Conservation (phyloP, 1,140 invertebrate species). For the Calliphora vicina region DNA sequence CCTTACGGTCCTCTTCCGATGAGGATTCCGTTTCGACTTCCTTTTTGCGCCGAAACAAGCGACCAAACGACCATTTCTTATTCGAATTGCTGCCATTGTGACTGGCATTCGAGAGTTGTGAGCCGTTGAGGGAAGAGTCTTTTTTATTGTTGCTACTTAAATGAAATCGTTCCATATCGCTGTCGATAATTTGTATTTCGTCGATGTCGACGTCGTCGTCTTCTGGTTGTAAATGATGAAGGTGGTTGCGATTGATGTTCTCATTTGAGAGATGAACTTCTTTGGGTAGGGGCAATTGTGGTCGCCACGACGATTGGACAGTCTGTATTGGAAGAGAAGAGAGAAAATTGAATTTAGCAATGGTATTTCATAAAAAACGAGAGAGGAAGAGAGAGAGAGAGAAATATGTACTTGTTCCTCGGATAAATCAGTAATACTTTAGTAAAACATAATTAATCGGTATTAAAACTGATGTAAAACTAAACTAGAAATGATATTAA, state of each 20-base stretch:
- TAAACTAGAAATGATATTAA: too few species aligned
- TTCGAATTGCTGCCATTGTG: conserved; percentile 49
- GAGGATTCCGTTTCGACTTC: conserved; percentile 69
- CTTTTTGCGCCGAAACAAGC: conserved; percentile 73
- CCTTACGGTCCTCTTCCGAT: conserved; percentile 69
- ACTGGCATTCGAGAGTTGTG: conserved; percentile 30
- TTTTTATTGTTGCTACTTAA: conserved; percentile 38
- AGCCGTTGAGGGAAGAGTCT: conserved; percentile 28
- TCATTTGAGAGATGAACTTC: conserved; percentile 55
- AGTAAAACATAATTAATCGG: too few species aligned
- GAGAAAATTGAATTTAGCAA: too few species aligned
- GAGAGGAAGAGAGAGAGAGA: conserved; percentile 27
- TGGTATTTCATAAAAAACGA: too few species aligned
- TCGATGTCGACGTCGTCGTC: conserved; percentile 34
- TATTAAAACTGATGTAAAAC: too few species aligned
- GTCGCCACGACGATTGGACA: conserved; percentile 62
- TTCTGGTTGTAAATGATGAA: conserved; percentile 1
- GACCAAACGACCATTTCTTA: conserved; percentile 78
- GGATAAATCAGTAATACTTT: not conserved
- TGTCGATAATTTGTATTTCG: conserved; percentile 54
- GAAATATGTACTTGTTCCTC: not conserved
- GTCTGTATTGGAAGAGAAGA: too few species aligned
- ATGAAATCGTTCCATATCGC: conserved; percentile 41
- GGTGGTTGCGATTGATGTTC: conserved; percentile 37
- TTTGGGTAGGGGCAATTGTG: conserved; percentile 59